A percentile compares a stretch with the other conserved stretches of the same genome.
Conservation (phyloP, 1,140 invertebrate species). For the Nymphalis io region DNA sequence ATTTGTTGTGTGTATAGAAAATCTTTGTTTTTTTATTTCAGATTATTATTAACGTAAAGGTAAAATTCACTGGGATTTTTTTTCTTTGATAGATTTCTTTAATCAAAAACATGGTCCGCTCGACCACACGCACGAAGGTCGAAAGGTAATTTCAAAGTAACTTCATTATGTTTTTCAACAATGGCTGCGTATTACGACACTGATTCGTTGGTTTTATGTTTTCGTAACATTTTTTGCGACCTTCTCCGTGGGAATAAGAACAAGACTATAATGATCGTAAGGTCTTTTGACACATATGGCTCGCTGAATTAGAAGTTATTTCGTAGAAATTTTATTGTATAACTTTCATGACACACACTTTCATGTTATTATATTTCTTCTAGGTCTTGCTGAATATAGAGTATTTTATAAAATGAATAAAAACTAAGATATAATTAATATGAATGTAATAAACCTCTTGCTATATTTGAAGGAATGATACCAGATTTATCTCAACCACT, state of each 20-base stretch:
- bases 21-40: too few species aligned
- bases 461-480: neutral
- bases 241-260: slow-evolving; percentile 33
- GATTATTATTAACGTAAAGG: neutral
- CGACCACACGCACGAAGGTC: slow-evolving; percentile 20
- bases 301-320: neutral
- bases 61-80: neutral
- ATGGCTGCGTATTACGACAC: slow-evolving; percentile 25
- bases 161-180: slow-evolving; percentile 30
- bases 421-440: too few species aligned
- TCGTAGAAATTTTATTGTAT: slow-evolving; percentile 5
- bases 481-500: slow-evolving; percentile 1
- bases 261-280: slow-evolving; percentile 11
- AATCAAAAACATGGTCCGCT: neutral
- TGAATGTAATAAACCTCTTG: too few species aligned
- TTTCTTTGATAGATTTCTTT: neutral
- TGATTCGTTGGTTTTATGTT: slow-evolving; percentile 15
- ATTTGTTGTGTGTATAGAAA: too few species aligned
- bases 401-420: neutral
- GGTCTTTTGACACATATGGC: slow-evolving; percentile 7
- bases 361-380: neutral
- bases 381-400: neutral
- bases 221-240: slow-evolving; percentile 23
- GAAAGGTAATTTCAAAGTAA: slow-evolving; percentile 15
- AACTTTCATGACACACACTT: slow-evolving; percentile 14